A percentile compares a stretch with the other conserved stretches of the same genome.
phyloP scores from a whole-genome alignment of 2,888 invertebrate genomes.

The Drosophila crucigera region DNA sequence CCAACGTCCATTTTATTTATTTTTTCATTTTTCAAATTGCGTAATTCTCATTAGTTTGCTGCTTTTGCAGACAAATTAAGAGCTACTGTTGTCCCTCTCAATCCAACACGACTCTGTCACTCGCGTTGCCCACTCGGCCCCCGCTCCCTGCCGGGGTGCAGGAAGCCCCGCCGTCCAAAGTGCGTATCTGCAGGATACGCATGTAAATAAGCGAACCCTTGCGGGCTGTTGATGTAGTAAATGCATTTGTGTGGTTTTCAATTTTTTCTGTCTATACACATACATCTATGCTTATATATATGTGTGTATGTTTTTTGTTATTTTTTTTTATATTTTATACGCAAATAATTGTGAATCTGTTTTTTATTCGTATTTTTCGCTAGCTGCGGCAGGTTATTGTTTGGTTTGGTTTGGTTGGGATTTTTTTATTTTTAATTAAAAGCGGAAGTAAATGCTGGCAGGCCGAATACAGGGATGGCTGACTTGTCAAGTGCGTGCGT shows the following conservation, averaged over 20 bases:
- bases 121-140: not conserved
- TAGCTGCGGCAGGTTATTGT: constrained; percentile 69
- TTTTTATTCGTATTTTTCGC: constrained; percentile 54
- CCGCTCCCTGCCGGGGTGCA: constrained; percentile 15
- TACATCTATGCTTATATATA: not conserved
- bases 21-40: constrained; percentile 75
- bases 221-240: constrained; percentile 58
- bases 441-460: constrained; percentile 77
- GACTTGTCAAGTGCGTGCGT: constrained; percentile 64
- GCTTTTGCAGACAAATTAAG: constrained; percentile 79
- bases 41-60: constrained; percentile 82
- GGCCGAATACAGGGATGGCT: constrained; percentile 46
- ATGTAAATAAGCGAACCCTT: constrained; percentile 64
- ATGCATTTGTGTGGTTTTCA: constrained; percentile 74
- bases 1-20: constrained; percentile 24
- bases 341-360: constrained; percentile 79
- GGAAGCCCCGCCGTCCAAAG: constrained; percentile 56
- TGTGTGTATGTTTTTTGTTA: not conserved
- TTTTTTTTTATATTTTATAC: constrained; percentile 65
- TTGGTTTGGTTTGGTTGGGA: constrained; percentile 72
- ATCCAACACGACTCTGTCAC: constrained; percentile 20
- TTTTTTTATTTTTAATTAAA: constrained; percentile 81
- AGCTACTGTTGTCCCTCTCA: constrained; percentile 48
- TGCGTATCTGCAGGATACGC: constrained; percentile 78
- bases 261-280: constrained; percentile 48